phyloP scores from a whole-genome alignment of 64 coral and sea anemone species.

The Exaiptasia diaphana region DNA sequence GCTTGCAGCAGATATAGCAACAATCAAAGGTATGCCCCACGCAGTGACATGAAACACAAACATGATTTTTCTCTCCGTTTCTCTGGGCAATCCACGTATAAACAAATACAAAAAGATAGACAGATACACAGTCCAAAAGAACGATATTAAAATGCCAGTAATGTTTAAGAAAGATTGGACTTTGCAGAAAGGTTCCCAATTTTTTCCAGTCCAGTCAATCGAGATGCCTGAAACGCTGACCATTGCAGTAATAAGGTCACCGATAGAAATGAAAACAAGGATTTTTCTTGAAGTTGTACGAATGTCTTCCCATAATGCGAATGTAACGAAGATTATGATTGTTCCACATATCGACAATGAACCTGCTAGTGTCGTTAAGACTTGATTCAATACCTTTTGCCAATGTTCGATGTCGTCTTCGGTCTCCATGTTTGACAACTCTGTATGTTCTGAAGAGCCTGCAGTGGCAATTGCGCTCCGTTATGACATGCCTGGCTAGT shows the following conservation, averaged over 20 bases:
- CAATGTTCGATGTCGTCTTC: too few species aligned
- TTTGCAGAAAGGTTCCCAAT: conserved; percentile 31
- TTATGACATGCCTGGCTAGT: too few species aligned
- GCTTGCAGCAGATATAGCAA: conserved; percentile 12
- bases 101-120: conserved; percentile 73
- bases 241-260: conserved; percentile 70
- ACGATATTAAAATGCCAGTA: conserved; percentile 65
- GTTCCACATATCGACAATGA: conserved; percentile 73
- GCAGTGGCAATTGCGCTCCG: too few species aligned
- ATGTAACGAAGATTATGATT: conserved; percentile 65
- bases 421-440: too few species aligned
- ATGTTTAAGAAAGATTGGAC: conserved; percentile 52
- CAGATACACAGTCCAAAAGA: conserved; percentile 86
- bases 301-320: conserved; percentile 73
- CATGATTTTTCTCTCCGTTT: conserved; percentile 61
- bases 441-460: too few species aligned
- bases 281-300: conserved; percentile 75
- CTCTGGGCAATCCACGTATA: conserved; percentile 25
- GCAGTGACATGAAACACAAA: conserved; percentile 67
- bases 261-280: conserved; percentile 87
- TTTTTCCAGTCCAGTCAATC: neutral
- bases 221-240: conserved; percentile 24
- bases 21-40: conserved; percentile 67
- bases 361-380: conserved; percentile 41
- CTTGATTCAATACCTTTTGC: neutral